Conservation (phyloP, 2,888 invertebrate species). For the Drosophila tanythrix region DNA sequence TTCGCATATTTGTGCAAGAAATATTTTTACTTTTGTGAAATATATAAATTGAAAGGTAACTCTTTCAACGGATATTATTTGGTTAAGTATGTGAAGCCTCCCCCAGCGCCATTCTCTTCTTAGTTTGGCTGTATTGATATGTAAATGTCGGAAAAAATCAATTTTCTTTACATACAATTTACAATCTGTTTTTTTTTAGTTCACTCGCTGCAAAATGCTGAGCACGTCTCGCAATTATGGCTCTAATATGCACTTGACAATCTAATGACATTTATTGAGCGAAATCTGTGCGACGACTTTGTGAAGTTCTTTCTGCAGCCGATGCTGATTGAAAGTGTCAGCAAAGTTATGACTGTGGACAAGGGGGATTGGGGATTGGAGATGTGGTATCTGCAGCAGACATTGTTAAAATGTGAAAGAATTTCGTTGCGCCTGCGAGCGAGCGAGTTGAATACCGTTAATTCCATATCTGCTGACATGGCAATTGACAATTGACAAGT, state of each 20-base stretch:
- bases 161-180: conserved; percentile 11
- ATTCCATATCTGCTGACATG: conserved; percentile 67
- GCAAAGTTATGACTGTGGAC: conserved; percentile 8
- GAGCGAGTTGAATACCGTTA: conserved; percentile 59
- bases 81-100: not conserved
- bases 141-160: conserved; percentile 52
- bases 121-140: conserved; percentile 55
- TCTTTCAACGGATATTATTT: not conserved
- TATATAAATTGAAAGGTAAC: not conserved
- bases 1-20: not conserved
- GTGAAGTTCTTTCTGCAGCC: conserved; percentile 22
- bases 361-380: not conserved
- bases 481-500: conserved; percentile 62
- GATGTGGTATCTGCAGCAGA: conserved; percentile 31
- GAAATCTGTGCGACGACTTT: conserved; percentile 34
- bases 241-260: conserved; percentile 79
- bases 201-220: conserved; percentile 46
- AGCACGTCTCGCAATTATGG: conserved; percentile 75
- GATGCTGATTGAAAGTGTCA: conserved; percentile 69
- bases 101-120: conserved; percentile 3
- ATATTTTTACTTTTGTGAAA: not conserved
- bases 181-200: not conserved
- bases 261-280: conserved; percentile 79
- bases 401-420: conserved; percentile 62
- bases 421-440: conserved; percentile 45